These are phyloP conservation scores for Augochlora pura DNA, from an alignment of 1,140 invertebrate genomes.

Conservation along the genomic window DNA sequence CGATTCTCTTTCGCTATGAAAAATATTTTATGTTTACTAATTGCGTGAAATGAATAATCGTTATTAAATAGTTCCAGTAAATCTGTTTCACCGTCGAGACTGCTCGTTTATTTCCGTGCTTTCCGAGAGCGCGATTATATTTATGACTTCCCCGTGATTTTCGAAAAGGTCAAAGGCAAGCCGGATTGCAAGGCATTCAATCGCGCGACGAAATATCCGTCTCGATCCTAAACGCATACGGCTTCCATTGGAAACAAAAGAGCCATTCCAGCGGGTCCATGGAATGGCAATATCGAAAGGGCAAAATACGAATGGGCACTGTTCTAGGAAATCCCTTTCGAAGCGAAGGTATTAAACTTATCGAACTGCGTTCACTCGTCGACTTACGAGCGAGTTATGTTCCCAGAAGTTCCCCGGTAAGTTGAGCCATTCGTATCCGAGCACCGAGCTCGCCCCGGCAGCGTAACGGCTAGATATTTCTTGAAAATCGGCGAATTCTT, in stretches of 20 bases:
- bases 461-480: constrained; percentile 3
- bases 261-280: neutral
- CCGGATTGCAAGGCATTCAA: neutral
- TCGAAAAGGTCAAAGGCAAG: neutral
- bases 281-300: neutral
- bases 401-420: neutral
- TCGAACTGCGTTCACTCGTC: neutral
- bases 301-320: neutral
- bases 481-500: constrained; percentile 15
- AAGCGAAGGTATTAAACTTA: neutral
- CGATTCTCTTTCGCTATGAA: too few species aligned
- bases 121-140: too few species aligned
- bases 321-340: neutral
- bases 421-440: constrained; percentile 1
- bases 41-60: too few species aligned
- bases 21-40: too few species aligned
- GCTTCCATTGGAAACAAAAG: neutral
- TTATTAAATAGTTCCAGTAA: too few species aligned
- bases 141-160: neutral
- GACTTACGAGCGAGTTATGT: constrained; percentile 5
- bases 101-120: too few species aligned
- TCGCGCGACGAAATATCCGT: neutral
- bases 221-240: neutral
- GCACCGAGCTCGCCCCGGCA: neutral
- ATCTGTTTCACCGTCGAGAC: too few species aligned